phyloP scores from a whole-genome alignment of 2,113 vertebrate genomes.

The Genyomyrus donnyi region DNA sequence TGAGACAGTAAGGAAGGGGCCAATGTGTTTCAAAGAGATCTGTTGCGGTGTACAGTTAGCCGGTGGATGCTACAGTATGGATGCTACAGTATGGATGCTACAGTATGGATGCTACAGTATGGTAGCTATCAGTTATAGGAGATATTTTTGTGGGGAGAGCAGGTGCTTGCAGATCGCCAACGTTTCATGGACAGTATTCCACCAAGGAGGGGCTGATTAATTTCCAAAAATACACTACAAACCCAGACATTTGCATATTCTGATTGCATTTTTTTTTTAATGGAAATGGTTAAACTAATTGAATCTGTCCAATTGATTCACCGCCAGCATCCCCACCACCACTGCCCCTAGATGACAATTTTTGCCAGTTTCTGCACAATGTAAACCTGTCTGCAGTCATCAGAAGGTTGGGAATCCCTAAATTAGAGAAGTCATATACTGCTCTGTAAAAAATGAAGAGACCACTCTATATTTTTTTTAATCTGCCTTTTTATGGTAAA shows the following conservation, averaged over 20 bases:
- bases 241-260: background rate
- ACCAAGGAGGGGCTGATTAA: background rate
- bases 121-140: background rate
- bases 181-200: background rate
- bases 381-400: background rate
- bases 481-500: background rate
- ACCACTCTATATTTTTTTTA: background rate
- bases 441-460: background rate
- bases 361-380: background rate
- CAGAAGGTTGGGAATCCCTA: background rate
- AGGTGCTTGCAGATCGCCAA: background rate
- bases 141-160: background rate
- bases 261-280: background rate
- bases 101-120: background rate
- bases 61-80: background rate
- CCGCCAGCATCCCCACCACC: background rate
- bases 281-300: background rate
- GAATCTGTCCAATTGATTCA: background rate
- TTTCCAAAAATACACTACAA: background rate
- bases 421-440: background rate
- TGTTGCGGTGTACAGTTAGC: background rate
- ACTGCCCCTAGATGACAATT: background rate
- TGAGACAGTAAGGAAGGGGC: background rate
- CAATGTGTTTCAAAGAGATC: background rate
- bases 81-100: background rate